Base-by-base conservation (phyloP, 1,140 invertebrate species). In the Aphis gossypii region DNA sequence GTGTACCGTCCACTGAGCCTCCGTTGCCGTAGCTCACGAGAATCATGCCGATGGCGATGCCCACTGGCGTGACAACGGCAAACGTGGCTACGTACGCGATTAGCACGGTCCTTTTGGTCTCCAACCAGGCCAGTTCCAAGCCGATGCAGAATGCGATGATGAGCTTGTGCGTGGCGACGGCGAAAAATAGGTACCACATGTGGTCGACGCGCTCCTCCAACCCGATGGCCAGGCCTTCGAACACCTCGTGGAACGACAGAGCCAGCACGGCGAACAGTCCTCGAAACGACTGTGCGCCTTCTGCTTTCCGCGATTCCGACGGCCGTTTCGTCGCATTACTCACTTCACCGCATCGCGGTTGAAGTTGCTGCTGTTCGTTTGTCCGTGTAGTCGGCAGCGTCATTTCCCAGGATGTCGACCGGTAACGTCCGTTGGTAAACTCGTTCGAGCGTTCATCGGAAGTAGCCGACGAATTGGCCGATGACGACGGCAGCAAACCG, bases 171-270 rank as follows among this genome's bases (percentile, higher is more conserved):
- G 97, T 96, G 9, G 97, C 96, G 41, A 98, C 96, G 1, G 97
- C 97, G 0, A 96, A 96, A 76, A 97, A 97, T 54, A 97, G 95
- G 82, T 97, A 96, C 94, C 97, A 96, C 6, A 97, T 96, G 83
- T 96, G 96, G 14, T 95, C 94, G 2, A 96, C 94, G 30, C 96
- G 96, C 2, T 95, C 95, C 94, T 98, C 97, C 9, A 98, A 95
- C 4, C 97, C 98, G 14, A 98, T 97, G 0, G 97, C 97, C 90
- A 98, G 95, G 1, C 97, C 97, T 95, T 98, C 97, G 95, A 98
- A 97, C 23, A 98, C 96, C 0, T 97, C 97, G 95, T 98, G 97
- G 94, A 98, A 97, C 9, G 97, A 97, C 1, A 98, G 95, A 0
- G 97, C 97, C 82, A 97, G 95, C 18, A 98, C 96, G 5, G 97